These are phyloP conservation scores for Dimorphilus gyrociliatus DNA, from an alignment of 2,888 invertebrate species.

Conservation along the genomic window DNA sequence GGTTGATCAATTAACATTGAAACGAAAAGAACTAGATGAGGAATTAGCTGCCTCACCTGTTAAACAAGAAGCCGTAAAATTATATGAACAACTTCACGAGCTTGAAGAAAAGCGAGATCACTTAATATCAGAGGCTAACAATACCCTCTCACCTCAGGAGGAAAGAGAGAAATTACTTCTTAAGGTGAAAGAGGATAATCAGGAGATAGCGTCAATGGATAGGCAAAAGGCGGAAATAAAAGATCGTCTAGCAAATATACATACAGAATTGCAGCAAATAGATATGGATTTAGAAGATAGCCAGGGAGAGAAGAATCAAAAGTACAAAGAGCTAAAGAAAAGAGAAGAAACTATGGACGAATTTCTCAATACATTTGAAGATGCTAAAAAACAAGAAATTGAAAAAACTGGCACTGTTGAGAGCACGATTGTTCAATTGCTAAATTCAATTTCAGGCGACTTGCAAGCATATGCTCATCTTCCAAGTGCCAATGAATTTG, in stretches of 20 bases:
- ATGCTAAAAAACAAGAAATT: conserved; percentile 45
- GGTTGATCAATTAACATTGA: conserved; percentile 48
- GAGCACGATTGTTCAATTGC: conserved; percentile 48
- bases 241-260: conserved; percentile 50
- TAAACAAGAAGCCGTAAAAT: conserved; percentile 30
- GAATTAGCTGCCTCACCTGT: conserved; percentile 10
- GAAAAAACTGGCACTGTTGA: conserved; percentile 49
- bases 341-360: conserved; percentile 64
- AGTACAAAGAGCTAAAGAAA: conserved; percentile 60
- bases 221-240: conserved; percentile 57
- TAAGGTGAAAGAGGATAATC: conserved; percentile 60
- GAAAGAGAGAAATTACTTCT: conserved; percentile 56
- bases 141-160: conserved; percentile 55
- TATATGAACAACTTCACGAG: conserved; percentile 48
- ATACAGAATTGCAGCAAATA: conserved; percentile 44
- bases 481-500: conserved; percentile 38
- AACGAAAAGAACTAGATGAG: conserved; percentile 49
- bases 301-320: conserved; percentile 52
- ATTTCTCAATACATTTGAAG: conserved; percentile 45
- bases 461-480: too few species aligned
- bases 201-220: conserved; percentile 59
- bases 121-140: conserved; percentile 51
- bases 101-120: conserved; percentile 48
- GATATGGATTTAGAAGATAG: conserved; percentile 40
- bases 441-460: too few species aligned